phyloP scores from a whole-genome alignment of 1,140 invertebrate species.

The Drosophila neocordata region DNA sequence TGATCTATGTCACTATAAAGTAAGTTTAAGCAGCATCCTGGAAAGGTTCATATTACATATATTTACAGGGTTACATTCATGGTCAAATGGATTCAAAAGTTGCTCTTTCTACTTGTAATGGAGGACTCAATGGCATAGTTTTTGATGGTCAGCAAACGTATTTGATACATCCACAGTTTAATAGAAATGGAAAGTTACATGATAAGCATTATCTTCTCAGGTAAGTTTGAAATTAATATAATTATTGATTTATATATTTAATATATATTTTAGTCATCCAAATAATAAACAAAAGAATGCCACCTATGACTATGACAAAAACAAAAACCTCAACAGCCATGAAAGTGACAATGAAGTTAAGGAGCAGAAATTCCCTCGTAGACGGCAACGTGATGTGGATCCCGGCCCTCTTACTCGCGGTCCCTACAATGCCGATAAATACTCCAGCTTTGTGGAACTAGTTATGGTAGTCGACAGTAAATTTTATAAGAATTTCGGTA shows the following conservation, averaged over 20 bases:
- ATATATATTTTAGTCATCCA: constrained; percentile 85
- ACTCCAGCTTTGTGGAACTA: constrained; percentile 95
- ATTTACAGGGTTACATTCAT: constrained; percentile 87
- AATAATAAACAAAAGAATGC: constrained; percentile 86
- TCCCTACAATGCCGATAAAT: constrained; percentile 93
- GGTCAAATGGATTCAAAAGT: constrained; percentile 89
- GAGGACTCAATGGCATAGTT: constrained; percentile 91
- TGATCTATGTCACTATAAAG: constrained; percentile 82
- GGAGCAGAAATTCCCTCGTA: too few species aligned
- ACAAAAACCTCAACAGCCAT: too few species aligned
- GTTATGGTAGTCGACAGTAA: constrained; percentile 95
- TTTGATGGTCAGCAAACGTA: constrained; percentile 90
- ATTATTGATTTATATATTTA: too few species aligned
- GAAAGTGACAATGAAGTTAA: too few species aligned
- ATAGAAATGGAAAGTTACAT: constrained; percentile 59
- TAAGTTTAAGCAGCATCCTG: constrained; percentile 37
- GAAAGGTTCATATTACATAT: constrained; percentile 42
- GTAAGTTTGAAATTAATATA: constrained; percentile 51
- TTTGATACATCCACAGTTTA: constrained; percentile 87
- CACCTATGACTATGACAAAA: constrained; percentile 86
- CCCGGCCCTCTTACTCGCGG: constrained; percentile 86
- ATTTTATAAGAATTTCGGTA: constrained; percentile 90
- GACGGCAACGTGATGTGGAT: constrained; percentile 84
- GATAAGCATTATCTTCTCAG: constrained; percentile 77
- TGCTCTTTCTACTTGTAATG: constrained; percentile 93